Evolutionary conservation across 2,888 invertebrate genomes (phyloP), one percentile per base, ranked within the genome.

Genomic region (Fragum whitleyi): DNA sequence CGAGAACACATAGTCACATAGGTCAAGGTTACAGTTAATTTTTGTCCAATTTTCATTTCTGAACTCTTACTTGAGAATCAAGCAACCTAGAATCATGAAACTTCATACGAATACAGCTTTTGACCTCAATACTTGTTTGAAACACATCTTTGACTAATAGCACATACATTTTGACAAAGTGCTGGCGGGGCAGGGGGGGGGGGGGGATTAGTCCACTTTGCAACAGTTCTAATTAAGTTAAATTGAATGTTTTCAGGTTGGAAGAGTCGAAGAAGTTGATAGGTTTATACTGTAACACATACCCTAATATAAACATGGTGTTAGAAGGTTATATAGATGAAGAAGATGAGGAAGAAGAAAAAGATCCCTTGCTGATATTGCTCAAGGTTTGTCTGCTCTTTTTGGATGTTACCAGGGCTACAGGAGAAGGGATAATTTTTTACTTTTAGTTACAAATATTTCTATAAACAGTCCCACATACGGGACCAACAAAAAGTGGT

Each of bases 181-280:
- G n/a, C n/a, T n/a, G n/a, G n/a, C n/a, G n/a, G n/a, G n/a, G n/a
- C n/a, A n/a, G n/a, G n/a, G n/a, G n/a, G n/a, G n/a, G n/a, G n/a
- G 14, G 51, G 21, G n/a, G 51, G 2, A 16, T 51, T 51, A n/a
- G 51, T 36, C 32, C 32, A 36, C 32, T 9, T 6, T 36, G 32
- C 9, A 9, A 36, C 32, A 36, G 3, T 36, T 36, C 32, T 36
- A 36, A 9, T 36, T 36, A 36, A 6, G 9, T 36, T n/a, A n/a
- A n/a, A n/a, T n/a, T n/a, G n/a, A n/a, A n/a, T 71, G 9, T 7
- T 62, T 83, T 19, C 81, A 90, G 89, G 73, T 14, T 88, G 5
- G 36, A 62, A 11, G 88, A 90, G 74, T 88, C 88, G 3, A 84
- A 79, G 47, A 53, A 67, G 2, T 68, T 90, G 62, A 59, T 89